Evolutionary conservation across 2,888 invertebrate species (phyloP).

Genomic region (Gymnoscelis rufifasciata): DNA sequence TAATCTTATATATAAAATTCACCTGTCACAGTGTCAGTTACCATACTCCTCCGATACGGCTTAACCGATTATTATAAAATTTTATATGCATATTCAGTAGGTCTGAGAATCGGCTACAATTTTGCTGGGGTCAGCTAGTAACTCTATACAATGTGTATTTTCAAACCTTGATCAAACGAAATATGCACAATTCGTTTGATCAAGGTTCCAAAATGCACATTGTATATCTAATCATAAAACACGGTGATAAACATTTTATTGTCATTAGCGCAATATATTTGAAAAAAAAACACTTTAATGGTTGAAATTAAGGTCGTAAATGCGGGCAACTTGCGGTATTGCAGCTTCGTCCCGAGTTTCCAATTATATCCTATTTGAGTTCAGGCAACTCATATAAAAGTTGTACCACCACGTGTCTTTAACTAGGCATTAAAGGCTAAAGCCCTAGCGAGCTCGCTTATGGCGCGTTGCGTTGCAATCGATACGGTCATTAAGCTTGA

Average conservation of each 20-base stretch:
- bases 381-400: constrained; percentile 73
- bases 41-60: no score
- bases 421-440: constrained; percentile 41
- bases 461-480: constrained; percentile 27
- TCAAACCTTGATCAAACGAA: no score
- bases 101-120: no score
- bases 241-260: neutral
- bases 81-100: no score
- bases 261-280: constrained; percentile 2
- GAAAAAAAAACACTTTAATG: constrained; percentile 41
- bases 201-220: no score
- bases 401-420: constrained; percentile 60
- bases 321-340: constrained; percentile 41
- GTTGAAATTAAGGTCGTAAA: constrained; percentile 55
- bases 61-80: no score
- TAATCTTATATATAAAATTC: no score
- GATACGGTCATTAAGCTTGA: constrained; percentile 31
- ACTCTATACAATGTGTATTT: no score
- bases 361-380: constrained; percentile 70
- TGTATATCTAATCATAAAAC: no score
- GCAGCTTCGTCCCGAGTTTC: constrained; percentile 60
- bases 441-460: constrained; percentile 24
- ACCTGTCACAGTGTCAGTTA: no score
- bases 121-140: no score
- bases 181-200: no score